These are phyloP conservation scores for Picathartes gymnocephalus DNA, from an alignment of 2,113 vertebrate species.

Conservation along the genomic window DNA sequence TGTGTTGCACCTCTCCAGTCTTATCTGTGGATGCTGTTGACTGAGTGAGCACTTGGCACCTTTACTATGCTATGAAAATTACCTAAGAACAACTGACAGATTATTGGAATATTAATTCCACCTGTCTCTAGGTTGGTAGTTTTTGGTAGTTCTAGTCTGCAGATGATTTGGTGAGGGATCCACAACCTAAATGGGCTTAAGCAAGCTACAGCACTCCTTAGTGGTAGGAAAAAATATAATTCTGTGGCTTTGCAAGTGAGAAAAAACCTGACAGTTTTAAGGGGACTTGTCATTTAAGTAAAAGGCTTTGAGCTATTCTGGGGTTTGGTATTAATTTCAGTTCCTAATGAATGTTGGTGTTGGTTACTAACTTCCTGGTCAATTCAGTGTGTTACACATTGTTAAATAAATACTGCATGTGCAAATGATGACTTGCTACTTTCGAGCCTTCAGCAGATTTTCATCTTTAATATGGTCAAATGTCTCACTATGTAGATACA, in stretches of 20 bases:
- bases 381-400: background rate
- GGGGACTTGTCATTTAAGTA: background rate
- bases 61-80: background rate
- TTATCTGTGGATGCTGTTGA: background rate
- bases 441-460: background rate
- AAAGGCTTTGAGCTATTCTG: background rate
- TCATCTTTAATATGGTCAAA: background rate
- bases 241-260: background rate
- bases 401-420: background rate
- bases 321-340: background rate
- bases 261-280: background rate
- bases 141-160: background rate
- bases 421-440: background rate
- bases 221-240: background rate
- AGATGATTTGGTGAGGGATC: background rate
- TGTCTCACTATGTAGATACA: background rate
- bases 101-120: background rate
- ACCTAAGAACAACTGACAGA: background rate
- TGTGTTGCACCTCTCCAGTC: background rate
- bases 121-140: rapidly evolving
- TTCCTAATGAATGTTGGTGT: background rate
- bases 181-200: background rate
- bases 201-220: background rate
- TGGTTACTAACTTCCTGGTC: background rate
- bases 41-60: background rate